Conservation (phyloP, 2,113 vertebrate genomes). For the Tauraco erythrolophus region DNA sequence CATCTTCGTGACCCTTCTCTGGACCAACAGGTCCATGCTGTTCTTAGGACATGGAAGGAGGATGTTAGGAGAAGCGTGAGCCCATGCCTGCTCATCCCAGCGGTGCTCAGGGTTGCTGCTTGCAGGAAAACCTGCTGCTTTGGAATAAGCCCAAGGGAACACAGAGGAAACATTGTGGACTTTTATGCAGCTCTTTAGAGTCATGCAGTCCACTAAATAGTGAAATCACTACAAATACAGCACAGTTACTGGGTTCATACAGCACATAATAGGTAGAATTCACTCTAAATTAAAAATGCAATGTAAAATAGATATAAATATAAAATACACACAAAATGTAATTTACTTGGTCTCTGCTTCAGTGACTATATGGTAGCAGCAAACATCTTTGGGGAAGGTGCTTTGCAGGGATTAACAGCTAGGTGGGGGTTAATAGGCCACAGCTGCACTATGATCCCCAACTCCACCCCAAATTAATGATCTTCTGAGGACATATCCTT, state of each 20-base stretch:
- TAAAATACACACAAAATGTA: background rate
- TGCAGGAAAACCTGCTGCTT: background rate
- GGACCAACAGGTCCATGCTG: no score
- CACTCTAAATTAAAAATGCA: background rate
- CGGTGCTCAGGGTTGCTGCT: background rate
- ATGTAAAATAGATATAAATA: background rate
- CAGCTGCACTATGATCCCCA: slow-evolving; percentile 28
- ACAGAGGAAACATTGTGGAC: background rate
- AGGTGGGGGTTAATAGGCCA: slow-evolving; percentile 30
- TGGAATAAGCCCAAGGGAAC: background rate
- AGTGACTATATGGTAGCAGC: background rate
- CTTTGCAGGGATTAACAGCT: slow-evolving; percentile 22
- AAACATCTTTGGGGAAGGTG: background rate
- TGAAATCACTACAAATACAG: background rate
- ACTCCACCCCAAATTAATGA: slow-evolving; percentile 33
- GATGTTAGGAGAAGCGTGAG: background rate
- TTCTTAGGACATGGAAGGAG: no score
- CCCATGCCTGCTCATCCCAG: background rate
- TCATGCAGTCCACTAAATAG: background rate
- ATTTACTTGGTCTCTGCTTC: background rate
- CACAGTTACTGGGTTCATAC: background rate
- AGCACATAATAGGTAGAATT: background rate
- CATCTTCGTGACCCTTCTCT: no score
- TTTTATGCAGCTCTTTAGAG: background rate
- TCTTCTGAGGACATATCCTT: slow-evolving; percentile 53